These are phyloP conservation scores for Papilio helenus DNA, from an alignment of 1,140 invertebrate genomes.

Conservation along the genomic window DNA sequence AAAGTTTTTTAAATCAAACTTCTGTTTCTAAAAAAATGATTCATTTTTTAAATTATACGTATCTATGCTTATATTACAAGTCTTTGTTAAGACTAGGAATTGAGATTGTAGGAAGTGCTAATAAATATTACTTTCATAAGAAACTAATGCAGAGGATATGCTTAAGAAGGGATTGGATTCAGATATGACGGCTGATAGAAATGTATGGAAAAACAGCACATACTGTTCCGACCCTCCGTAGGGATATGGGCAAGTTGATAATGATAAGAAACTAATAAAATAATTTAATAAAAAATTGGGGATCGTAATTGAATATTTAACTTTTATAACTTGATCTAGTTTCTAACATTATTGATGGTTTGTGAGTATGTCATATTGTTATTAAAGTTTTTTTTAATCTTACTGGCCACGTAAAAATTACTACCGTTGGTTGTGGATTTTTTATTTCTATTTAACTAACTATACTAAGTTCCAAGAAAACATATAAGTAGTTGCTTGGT, in stretches of 20 bases:
- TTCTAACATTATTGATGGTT: background rate
- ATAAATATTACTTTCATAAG: no score
- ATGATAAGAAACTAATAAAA: no score
- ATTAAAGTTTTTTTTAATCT: background rate
- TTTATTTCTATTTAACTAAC: background rate
- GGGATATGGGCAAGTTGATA: no score
- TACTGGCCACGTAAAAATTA: no score
- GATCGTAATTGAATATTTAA: background rate
- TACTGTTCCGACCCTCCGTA: no score
- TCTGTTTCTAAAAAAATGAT: background rate
- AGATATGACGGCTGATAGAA: no score
- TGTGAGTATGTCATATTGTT: background rate
- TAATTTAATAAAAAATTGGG: no score
- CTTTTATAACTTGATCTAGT: background rate
- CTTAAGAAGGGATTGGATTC: no score
- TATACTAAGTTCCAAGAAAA: background rate
- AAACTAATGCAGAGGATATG: no score
- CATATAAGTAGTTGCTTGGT: background rate
- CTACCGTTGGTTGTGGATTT: background rate
- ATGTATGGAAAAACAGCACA: no score
- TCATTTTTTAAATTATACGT: no score
- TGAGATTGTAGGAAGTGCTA: background rate
- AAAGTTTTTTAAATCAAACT: background rate
- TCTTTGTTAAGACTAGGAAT: background rate
- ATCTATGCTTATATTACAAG: no score